Evolutionary conservation across 2,113 vertebrate species (phyloP).

Genomic region (Theristicus caerulescens): DNA sequence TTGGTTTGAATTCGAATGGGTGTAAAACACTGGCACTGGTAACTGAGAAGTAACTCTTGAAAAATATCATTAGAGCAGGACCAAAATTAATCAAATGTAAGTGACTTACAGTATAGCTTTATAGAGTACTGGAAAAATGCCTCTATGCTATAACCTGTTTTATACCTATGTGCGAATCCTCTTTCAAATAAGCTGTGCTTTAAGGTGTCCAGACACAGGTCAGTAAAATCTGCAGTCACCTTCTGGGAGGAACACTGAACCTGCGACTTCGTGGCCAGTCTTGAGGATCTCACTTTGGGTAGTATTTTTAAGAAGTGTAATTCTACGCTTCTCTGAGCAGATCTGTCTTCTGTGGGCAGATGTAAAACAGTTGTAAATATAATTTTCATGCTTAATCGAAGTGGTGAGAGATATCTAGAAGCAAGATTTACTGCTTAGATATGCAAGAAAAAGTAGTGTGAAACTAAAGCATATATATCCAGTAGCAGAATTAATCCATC

Average conservation of each 20-base stretch:
- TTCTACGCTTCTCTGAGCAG: not conserved
- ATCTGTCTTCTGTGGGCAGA: not conserved
- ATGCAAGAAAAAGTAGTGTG: not conserved
- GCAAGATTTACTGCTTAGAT: not conserved
- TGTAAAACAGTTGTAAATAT: not conserved
- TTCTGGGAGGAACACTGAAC: not conserved
- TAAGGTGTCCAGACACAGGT: not conserved
- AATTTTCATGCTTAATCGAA: not conserved
- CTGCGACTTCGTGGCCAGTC: not conserved
- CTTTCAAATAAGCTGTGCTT: not conserved
- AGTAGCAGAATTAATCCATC: not conserved
- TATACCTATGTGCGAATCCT: not conserved
- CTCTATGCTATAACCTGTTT: not conserved
- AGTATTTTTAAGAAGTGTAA: not conserved
- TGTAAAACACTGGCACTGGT: not conserved
- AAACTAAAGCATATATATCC: not conserved
- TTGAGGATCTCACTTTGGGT: accelerated
- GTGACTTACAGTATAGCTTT: not conserved
- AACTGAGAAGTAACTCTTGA: not conserved
- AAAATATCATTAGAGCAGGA: not conserved
- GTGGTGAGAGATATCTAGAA: not conserved
- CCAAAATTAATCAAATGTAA: not conserved
- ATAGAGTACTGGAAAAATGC: not conserved
- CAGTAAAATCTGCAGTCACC: not conserved
- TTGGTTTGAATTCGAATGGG: not conserved